These are phyloP conservation scores for Brachynemurus nebulosus DNA, from an alignment of 2,888 invertebrate genomes.

Conservation along the genomic window DNA sequence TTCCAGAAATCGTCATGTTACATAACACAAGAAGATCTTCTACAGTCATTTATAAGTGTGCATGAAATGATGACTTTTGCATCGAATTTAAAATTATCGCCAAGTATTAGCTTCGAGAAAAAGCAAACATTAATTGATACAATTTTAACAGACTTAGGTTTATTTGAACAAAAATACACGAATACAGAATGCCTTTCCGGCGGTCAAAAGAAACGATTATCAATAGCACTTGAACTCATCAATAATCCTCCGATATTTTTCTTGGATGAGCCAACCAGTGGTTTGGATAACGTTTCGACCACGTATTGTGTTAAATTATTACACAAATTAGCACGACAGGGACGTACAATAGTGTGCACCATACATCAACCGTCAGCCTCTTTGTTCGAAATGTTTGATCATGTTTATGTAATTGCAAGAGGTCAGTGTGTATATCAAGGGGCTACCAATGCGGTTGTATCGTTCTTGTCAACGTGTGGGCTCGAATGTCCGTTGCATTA, in stretches of 20 bases:
- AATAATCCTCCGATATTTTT: constrained; percentile 76
- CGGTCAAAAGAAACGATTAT: constrained; percentile 66
- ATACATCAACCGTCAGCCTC: constrained; percentile 56
- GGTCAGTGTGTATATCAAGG: constrained; percentile 54
- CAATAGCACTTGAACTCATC: constrained; percentile 68
- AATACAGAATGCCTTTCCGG: constrained; percentile 52
- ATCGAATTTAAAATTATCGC: constrained; percentile 56
- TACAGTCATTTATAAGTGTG: constrained; percentile 59
- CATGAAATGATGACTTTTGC: constrained; percentile 66
- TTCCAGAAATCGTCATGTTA: constrained; percentile 65
- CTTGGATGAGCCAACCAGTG: constrained; percentile 70
- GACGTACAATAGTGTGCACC: constrained; percentile 52
- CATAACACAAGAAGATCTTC: constrained; percentile 65
- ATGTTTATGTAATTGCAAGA: constrained; percentile 48
- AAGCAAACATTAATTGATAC: constrained; percentile 3
- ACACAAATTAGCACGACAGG: constrained; percentile 42
- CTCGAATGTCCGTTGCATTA: constrained; percentile 47
- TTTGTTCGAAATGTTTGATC: constrained; percentile 46
- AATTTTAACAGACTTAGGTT: constrained; percentile 33
- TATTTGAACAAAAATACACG: constrained; percentile 47
- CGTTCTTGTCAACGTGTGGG: constrained; percentile 40
- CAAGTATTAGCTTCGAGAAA: constrained; percentile 27
- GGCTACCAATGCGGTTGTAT: constrained; percentile 43
- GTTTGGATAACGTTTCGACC: constrained; percentile 51
- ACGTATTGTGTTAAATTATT: constrained; percentile 44